Conservation (phyloP, 2,888 invertebrate species). For the Coelinius sp. region DNA sequence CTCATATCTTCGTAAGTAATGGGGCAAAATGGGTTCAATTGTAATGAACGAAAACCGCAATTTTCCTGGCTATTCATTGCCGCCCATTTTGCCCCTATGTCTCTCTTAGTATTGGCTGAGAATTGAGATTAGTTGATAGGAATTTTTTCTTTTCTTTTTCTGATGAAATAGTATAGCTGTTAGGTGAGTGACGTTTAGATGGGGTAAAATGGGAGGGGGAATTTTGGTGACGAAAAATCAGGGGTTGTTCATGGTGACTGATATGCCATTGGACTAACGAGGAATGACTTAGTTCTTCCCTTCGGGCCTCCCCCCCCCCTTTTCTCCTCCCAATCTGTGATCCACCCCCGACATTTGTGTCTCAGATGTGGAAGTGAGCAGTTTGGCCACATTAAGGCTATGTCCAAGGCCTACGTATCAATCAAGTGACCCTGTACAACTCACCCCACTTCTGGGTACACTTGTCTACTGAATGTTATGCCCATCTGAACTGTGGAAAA, state of each 20-base stretch:
- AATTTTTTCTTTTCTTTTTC: no score
- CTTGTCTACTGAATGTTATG: constrained; percentile 16
- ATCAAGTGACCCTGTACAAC: constrained; percentile 50
- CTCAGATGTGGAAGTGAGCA: constrained; percentile 16
- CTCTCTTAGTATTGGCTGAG: no score
- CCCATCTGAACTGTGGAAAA: constrained; percentile 26
- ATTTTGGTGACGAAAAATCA: constrained; percentile 57
- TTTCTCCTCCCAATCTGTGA: neutral
- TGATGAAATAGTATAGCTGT: no score
- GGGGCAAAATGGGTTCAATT: no score
- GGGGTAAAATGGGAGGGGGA: constrained; percentile 55
- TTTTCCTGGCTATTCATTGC: no score
- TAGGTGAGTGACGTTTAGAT: no score
- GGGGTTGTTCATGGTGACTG: constrained; percentile 67
- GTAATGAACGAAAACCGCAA: no score
- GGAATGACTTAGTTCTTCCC: constrained; percentile 54
- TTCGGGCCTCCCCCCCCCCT: neutral
- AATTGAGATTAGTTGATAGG: no score
- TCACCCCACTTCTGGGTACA: constrained; percentile 2
- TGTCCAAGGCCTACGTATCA: constrained; percentile 66
- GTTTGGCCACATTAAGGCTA: constrained; percentile 60
- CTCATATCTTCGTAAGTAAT: no score
- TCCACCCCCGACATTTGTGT: neutral
- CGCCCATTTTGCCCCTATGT: no score
- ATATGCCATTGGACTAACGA: constrained; percentile 67